Conservation (phyloP, 2,797 vertebrate species). For the Chelidonichthys spinosus region DNA sequence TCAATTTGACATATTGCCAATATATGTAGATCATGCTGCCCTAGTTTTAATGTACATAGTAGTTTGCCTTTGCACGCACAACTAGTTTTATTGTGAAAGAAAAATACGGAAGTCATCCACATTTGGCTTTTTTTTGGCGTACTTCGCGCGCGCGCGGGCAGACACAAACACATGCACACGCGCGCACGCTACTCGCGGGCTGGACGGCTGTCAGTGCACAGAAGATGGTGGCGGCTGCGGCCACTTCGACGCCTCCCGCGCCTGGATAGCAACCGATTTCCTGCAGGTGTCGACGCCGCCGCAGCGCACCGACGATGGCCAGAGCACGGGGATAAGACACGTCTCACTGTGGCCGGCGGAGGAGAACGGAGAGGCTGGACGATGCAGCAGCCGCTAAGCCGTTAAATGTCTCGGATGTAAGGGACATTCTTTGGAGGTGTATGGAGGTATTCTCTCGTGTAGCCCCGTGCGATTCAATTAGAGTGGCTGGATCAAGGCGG, state of each 20-base stretch:
- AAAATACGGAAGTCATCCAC: constrained; percentile 27
- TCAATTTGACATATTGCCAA: neutral
- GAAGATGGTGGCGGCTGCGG: constrained; percentile 77
- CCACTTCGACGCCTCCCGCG: constrained; percentile 43
- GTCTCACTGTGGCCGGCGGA: constrained; percentile 29
- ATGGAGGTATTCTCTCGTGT: constrained; percentile 25
- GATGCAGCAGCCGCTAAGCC: constrained; percentile 26
- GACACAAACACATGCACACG: constrained; percentile 1
- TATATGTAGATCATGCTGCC: no score
- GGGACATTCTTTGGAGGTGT: constrained; percentile 37
- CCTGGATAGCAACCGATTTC: constrained; percentile 37
- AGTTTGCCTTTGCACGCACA: accelerated
- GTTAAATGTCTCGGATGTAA: constrained; percentile 37
- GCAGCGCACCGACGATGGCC: constrained; percentile 21
- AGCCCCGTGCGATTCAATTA: constrained; percentile 42
- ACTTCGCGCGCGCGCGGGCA: constrained; percentile 21
- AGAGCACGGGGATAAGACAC: constrained; percentile 24
- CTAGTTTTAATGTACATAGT: no score
- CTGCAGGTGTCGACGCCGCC: constrained; percentile 21
- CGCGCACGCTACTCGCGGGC: constrained; percentile 8
- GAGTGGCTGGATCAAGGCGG: constrained; percentile 58
- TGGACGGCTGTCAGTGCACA: constrained; percentile 55
- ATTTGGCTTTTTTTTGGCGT: neutral
- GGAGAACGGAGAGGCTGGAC: constrained; percentile 34
- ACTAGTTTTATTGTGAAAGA: constrained; percentile 60